A percentile compares a stretch with the other conserved stretches of the same genome.
These are phyloP conservation scores for Phocoena sinus DNA, from an alignment of 2,113 vertebrate species.

Conservation along the genomic window DNA sequence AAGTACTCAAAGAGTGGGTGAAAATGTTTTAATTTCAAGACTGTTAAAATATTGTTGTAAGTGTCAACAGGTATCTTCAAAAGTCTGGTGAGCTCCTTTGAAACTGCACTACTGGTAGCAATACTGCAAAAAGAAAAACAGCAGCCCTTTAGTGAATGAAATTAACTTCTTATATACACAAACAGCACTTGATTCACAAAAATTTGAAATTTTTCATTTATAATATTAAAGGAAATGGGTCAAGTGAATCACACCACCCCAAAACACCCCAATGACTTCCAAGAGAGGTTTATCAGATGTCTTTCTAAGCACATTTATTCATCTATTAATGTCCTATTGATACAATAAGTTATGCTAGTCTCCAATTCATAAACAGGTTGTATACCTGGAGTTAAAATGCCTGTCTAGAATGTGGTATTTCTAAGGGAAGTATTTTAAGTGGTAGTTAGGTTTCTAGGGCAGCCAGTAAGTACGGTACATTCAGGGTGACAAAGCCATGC, in stretches of 20 bases:
- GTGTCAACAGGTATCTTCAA: constrained; percentile 98
- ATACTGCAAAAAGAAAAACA: constrained; percentile 82
- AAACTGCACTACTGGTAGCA: constrained; percentile 98
- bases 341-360: neutral
- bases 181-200: neutral
- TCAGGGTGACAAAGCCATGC: neutral
- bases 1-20: constrained; percentile 98
- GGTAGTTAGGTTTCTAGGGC: neutral
- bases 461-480: neutral
- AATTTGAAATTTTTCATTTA: neutral
- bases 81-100: constrained; percentile 96
- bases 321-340: neutral
- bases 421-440: neutral
- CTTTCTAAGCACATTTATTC: neutral
- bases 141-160: neutral
- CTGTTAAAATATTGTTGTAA: constrained; percentile 96
- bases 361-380: neutral
- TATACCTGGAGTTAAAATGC: neutral
- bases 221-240: neutral
- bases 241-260: neutral
- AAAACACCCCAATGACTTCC: neutral
- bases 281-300: neutral
- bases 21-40: constrained; percentile 96
- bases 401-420: neutral
- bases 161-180: neutral